Evolutionary conservation across 2,113 vertebrate species (phyloP).

Genomic region (Elachura formosa): DNA sequence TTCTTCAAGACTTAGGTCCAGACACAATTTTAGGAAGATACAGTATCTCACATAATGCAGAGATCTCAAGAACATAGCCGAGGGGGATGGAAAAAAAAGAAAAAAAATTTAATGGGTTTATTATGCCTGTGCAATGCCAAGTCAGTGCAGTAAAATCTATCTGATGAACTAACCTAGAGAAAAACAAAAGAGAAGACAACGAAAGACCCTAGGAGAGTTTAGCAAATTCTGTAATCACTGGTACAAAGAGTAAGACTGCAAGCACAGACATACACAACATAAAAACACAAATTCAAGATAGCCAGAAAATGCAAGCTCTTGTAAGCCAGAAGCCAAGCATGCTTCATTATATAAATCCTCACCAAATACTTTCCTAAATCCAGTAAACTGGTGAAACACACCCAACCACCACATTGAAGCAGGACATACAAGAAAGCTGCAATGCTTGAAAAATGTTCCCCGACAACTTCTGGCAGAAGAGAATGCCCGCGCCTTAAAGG

Average conservation of each 20-base stretch:
- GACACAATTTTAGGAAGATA: neutral
- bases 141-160: neutral
- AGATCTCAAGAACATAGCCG: neutral
- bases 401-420: neutral
- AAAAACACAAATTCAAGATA: neutral
- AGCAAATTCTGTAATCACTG: neutral
- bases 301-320: neutral
- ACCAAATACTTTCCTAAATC: neutral
- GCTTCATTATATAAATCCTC: neutral
- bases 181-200: neutral
- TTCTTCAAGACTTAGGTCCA: neutral
- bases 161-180: neutral
- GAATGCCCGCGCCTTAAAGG: neutral
- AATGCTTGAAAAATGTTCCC: neutral
- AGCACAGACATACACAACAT: neutral
- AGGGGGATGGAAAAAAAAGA: neutral
- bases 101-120: neutral
- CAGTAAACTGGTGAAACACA: neutral
- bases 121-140: neutral
- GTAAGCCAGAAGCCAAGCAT: neutral
- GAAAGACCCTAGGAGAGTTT: neutral
- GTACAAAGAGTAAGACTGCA: neutral
- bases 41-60: neutral
- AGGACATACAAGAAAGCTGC: neutral
- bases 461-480: neutral